A percentile compares a stretch with the other conserved stretches of the same genome.
These are phyloP conservation scores for Mormyrus hasselquistii DNA, from an alignment of 2,797 vertebrate species.

Conservation along the genomic window DNA sequence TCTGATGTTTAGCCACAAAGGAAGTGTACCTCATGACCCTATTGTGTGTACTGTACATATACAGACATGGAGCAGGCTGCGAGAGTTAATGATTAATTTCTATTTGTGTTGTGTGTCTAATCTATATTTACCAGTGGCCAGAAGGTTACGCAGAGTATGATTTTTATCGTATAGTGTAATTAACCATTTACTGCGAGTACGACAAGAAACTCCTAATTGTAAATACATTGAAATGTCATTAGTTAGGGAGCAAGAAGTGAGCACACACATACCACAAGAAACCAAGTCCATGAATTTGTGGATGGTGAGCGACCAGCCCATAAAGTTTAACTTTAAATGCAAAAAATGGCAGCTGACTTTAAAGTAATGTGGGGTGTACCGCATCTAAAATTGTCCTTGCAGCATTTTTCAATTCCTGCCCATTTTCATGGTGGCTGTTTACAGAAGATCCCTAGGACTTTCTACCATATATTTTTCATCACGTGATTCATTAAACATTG, in stretches of 20 bases:
- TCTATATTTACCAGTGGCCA: neutral
- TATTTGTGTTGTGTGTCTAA: neutral
- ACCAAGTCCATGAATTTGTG: neutral
- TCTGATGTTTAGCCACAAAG: neutral
- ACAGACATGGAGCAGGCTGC: neutral
- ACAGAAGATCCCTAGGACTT: neutral
- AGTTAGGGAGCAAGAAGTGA: neutral
- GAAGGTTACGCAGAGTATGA: neutral
- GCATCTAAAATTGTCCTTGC: neutral
- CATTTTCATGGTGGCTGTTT: neutral
- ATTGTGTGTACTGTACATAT: neutral
- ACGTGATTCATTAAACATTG: neutral
- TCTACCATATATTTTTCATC: neutral
- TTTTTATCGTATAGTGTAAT: neutral
- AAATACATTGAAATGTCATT: neutral
- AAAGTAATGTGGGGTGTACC: neutral
- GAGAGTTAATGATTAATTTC: neutral
- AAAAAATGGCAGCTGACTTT: neutral
- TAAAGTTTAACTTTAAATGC: neutral
- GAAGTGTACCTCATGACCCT: neutral
- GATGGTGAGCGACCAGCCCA: neutral
- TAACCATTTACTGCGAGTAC: neutral
- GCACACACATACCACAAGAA: neutral
- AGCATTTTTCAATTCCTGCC: neutral
- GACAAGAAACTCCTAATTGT: neutral